A percentile compares a stretch with the other conserved stretches of the same genome.
Conservation (phyloP, 2,888 invertebrate genomes). For the Spatulosminthurus flaviceps region DNA sequence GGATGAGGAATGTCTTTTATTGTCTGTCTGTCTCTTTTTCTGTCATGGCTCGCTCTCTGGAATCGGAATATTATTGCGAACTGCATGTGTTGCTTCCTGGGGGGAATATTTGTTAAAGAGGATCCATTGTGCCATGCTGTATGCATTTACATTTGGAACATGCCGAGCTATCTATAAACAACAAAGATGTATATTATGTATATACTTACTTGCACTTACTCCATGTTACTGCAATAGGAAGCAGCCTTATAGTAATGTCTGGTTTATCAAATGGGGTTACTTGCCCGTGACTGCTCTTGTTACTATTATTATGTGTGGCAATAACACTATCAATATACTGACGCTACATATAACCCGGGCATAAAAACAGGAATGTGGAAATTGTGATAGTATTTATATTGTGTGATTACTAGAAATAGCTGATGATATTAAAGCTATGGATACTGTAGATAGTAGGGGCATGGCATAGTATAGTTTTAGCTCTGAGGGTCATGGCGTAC, state of each 20-base stretch:
- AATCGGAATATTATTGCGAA: slow-evolving; percentile 23
- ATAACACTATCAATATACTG: too few species aligned
- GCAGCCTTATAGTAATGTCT: neutral
- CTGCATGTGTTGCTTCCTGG: neutral
- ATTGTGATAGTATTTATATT: neutral
- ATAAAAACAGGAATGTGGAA: slow-evolving; percentile 19
- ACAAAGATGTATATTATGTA: too few species aligned
- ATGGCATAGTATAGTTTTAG: too few species aligned
- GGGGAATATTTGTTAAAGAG: too few species aligned
- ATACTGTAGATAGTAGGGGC: too few species aligned
- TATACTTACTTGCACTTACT: too few species aligned
- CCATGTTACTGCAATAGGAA: too few species aligned
- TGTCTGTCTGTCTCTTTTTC: slow-evolving; percentile 26
- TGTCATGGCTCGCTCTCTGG: neutral
- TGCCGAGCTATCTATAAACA: too few species aligned
- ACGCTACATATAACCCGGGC: neutral
- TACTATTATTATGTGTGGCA: neutral
- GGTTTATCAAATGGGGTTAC: slow-evolving; percentile 14
- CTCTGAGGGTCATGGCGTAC: slow-evolving; percentile 7
- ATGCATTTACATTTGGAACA: neutral
- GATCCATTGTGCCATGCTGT: too few species aligned
- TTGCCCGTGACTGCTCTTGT: slow-evolving; percentile 4
- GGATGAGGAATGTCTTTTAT: slow-evolving; percentile 44
- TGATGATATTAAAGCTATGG: too few species aligned
- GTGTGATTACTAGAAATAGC: neutral